These are phyloP conservation scores for Rhopilema esculentum DNA, from an alignment of 30 jellyfish, hydroid and myxozoan genomes.

Conservation along the genomic window DNA sequence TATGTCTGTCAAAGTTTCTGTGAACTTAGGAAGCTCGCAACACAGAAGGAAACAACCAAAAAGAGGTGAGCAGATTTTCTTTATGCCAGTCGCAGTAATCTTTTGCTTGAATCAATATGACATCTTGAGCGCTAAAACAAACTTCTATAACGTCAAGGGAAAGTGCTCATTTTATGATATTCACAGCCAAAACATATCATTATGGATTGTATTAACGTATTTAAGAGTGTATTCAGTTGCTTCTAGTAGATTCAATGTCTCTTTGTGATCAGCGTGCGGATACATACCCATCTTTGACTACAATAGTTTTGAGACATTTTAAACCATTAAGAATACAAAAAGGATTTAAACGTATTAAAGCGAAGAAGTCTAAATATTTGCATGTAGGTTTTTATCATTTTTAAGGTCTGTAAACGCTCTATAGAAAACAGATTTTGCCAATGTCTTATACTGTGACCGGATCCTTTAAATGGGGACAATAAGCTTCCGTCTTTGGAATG, in stretches of 20 bases:
- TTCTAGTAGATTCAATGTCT: neutral
- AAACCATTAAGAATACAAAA: neutral
- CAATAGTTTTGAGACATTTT: neutral
- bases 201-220: neutral
- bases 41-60: slow-evolving; percentile 5
- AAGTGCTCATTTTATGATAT: too few species aligned
- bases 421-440: neutral
- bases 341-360: neutral
- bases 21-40: slow-evolving; percentile 18
- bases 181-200: too few species aligned
- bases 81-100: neutral
- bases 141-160: too few species aligned
- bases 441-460: neutral
- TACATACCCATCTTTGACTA: neutral
- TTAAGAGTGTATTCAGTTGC: neutral
- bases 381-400: neutral
- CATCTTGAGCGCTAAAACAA: neutral
- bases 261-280: neutral
- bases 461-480: neutral
- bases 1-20: slow-evolving; percentile 58
- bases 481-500: neutral
- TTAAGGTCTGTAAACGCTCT: neutral
- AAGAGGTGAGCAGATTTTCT: slow-evolving; percentile 43
- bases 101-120: neutral
- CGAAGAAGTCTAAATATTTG: neutral